phyloP scores from a whole-genome alignment of 2,888 invertebrate species.

The Volucella zonaria region DNA sequence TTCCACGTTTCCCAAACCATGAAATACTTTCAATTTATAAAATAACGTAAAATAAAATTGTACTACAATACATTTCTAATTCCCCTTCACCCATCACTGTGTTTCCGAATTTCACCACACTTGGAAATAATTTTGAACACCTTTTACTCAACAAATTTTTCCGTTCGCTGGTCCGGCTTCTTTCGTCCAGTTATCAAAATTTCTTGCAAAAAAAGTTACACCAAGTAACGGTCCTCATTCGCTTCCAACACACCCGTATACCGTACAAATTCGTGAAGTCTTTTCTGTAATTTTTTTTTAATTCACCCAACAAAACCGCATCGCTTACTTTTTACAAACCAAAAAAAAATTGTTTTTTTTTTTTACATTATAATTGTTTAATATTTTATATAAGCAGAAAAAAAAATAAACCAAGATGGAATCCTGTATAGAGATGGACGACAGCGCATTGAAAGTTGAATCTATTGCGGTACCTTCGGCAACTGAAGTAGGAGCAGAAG shows the following conservation, averaged over 20 bases:
- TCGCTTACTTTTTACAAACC: conserved; percentile 22
- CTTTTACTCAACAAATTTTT: conserved; percentile 11
- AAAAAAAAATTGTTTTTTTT: not conserved
- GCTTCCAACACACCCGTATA: conserved; percentile 26
- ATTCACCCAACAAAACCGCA: conserved; percentile 16
- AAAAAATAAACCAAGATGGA: conserved; percentile 30
- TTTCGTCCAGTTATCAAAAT: conserved; percentile 64
- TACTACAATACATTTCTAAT: not conserved
- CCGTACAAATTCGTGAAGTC: conserved; percentile 60
- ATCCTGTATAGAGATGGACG: conserved; percentile 37
- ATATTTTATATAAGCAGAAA: conserved; percentile 4
- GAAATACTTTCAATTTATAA: no score
- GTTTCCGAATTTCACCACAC: no score
- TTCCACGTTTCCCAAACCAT: no score
- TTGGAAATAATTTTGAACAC: no score
- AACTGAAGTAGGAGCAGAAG: conserved; percentile 8
- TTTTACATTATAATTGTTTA: conserved; percentile 27
- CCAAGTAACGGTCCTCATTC: conserved; percentile 61
- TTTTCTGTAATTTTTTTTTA: conserved; percentile 56
- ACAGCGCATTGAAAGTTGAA: not conserved
- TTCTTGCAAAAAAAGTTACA: conserved; percentile 36
- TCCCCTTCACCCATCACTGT: not conserved
- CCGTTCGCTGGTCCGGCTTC: conserved; percentile 60
- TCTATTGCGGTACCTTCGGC: conserved; percentile 18
- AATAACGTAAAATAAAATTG: no score